Percentiles rank a stretch among this genome's conserved stretches.
Evolutionary conservation across 37 sponge, comb jelly and placozoan species (phyloP).

Genomic region (Halichondria panicea): DNA sequence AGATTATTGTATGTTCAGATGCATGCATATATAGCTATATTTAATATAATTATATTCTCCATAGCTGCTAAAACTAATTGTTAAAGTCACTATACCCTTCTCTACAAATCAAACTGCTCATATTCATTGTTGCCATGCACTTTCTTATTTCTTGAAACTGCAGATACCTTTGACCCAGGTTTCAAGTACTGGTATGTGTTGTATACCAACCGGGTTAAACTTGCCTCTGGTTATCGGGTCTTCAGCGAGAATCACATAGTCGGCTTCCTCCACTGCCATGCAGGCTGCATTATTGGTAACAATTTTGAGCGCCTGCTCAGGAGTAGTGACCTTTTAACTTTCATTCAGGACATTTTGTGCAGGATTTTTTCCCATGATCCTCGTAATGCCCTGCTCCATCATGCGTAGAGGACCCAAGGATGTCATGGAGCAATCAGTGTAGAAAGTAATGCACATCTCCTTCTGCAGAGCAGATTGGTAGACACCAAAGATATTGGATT

Average conservation of each 20-base stretch:
- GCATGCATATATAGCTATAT: no score
- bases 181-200: slow-evolving; percentile 16
- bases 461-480: neutral
- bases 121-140: no score
- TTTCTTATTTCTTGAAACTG: neutral
- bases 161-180: slow-evolving; percentile 23
- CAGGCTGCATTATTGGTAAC: slow-evolving; percentile 25
- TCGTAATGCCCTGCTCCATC: slow-evolving; percentile 36
- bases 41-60: no score
- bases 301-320: slow-evolving; percentile 10
- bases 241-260: slow-evolving; percentile 24
- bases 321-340: neutral
- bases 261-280: slow-evolving; percentile 13
- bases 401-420: slow-evolving; percentile 30
- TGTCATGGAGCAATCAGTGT: slow-evolving; percentile 10
- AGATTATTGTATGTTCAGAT: no score
- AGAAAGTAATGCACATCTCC: slow-evolving; percentile 9
- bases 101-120: no score
- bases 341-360: slow-evolving; percentile 1
- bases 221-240: neutral
- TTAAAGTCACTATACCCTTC: no score
- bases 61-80: no score
- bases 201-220: neutral
- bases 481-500: neutral
- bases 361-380: slow-evolving; percentile 17